Base-by-base conservation (phyloP, 2,888 invertebrate genomes). In the Philereme vetulata region DNA sequence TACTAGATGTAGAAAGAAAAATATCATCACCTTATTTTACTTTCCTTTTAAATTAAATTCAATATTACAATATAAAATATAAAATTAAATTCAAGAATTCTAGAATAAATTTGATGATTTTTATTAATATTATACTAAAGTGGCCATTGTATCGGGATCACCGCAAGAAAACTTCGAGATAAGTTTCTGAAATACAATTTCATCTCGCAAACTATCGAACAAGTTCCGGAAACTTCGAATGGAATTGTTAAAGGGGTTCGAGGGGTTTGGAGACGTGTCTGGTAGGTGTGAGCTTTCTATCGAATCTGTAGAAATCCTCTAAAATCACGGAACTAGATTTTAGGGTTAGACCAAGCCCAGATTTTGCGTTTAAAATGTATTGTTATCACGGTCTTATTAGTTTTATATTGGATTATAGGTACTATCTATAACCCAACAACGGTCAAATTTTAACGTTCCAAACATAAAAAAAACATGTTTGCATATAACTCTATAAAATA, bases 141-240 rank as follows among this genome's bases (percentile, higher is more conserved):
- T 21, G 21, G 21, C 53, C 44, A 35, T 45, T 35, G 34, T 48
- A 48, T 49, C 49, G 52, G 44, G 10, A 51, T 44, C 52, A 49
- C 56, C 35, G 51, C 34, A 21, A 21, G 21, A 46, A 62, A 47
- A 64, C 48, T 54, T 56, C 10, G 5, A 32, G 36, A 49, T 9
- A 52, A 35, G 48, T 56, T 61, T 57, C 49, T 51, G 43, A 54
- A 53, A 60, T 51, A 57, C 47, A 54, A 51, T 62, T 62, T 54
- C 45, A 49, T 61, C 33, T 44, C 32, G 9, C 36, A 46, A 57
- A 54, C 57, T 57, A 53, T 21, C 4, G 4, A 51, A 54, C 36
- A 53, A 57, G 54, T 40, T 54, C 46, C 53, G 34, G 33, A 47
- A 62, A 62, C 59, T 62, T 62, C 8, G 11, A 46, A 62, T 59